Percentiles rank a stretch among this genome's conserved stretches.
Conservation (phyloP, 2,888 invertebrate species). For the Leucophenga montana region DNA sequence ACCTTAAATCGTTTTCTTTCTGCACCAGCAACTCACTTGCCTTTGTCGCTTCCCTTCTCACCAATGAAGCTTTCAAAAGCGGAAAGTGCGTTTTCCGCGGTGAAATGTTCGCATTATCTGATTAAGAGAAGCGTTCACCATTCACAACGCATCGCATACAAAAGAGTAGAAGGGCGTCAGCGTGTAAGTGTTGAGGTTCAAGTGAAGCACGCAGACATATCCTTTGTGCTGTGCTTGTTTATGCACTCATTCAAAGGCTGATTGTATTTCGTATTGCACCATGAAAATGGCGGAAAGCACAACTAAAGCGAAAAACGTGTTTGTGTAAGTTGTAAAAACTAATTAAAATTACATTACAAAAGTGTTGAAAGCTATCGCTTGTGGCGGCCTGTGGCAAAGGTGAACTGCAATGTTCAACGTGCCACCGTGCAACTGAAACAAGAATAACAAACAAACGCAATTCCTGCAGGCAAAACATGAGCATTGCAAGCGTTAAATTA, state of each 20-base stretch:
- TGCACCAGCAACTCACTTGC: not conserved
- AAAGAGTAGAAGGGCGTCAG: not conserved
- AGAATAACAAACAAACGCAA: no score
- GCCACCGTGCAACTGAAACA: constrained; percentile 32
- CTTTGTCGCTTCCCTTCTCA: not conserved
- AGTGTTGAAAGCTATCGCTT: constrained; percentile 41
- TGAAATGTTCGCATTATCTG: constrained; percentile 24
- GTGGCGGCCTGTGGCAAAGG: constrained; percentile 10
- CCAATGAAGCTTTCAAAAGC: not conserved
- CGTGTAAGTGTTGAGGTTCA: constrained; percentile 11
- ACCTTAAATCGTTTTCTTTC: not conserved
- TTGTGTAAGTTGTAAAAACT: constrained; percentile 42
- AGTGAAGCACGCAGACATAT: constrained; percentile 3
- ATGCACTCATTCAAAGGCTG: not conserved
- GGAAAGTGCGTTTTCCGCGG: constrained; percentile 29
- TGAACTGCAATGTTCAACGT: constrained; percentile 42
- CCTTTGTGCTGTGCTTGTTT: not conserved
- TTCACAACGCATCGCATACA: not conserved
- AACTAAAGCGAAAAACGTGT: constrained; percentile 18
- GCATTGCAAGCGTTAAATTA: no score
- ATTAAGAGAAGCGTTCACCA: constrained; percentile 15
- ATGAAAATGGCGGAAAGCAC: not conserved
- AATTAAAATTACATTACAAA: constrained; percentile 54
- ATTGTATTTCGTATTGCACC: no score
- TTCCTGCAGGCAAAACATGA: no score